Evolutionary conservation across 1,140 invertebrate species (phyloP).

Genomic region (Drosophila ohnishii): DNA sequence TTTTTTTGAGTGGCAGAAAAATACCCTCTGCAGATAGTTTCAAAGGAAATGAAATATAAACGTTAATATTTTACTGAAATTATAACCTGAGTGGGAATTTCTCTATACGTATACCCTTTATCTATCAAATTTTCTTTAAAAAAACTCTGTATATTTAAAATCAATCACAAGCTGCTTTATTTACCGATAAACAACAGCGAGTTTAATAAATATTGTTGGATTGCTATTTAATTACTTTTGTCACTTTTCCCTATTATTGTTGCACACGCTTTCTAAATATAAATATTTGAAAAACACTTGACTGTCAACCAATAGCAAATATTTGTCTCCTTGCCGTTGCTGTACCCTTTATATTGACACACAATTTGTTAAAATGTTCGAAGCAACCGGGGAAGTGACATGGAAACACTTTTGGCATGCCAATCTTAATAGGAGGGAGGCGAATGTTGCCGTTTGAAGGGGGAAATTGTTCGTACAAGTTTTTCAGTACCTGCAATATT

Average conservation of each 20-base stretch:
- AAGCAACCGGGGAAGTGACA: conserved; percentile 8
- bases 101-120: too few relatives aligned
- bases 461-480: conserved; percentile 6
- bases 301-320: conserved; percentile 4
- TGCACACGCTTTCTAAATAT: neutral
- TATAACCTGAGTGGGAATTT: neutral
- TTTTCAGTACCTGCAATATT: conserved; percentile 17
- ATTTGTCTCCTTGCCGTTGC: conserved; percentile 5
- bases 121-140: neutral
- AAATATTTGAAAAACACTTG: conserved; percentile 17
- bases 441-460: neutral
- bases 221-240: neutral
- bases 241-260: neutral
- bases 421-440: neutral
- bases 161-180: neutral
- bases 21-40: conserved; percentile 10
- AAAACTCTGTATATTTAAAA: neutral
- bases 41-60: neutral
- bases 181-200: neutral
- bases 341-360: conserved; percentile 19
- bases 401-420: conserved; percentile 30
- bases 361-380: conserved; percentile 56
- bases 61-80: neutral
- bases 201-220: neutral
- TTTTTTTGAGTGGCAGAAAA: conserved; percentile 20